phyloP scores from a whole-genome alignment of 2,113 vertebrate species.

The Elgaria multicarinata region DNA sequence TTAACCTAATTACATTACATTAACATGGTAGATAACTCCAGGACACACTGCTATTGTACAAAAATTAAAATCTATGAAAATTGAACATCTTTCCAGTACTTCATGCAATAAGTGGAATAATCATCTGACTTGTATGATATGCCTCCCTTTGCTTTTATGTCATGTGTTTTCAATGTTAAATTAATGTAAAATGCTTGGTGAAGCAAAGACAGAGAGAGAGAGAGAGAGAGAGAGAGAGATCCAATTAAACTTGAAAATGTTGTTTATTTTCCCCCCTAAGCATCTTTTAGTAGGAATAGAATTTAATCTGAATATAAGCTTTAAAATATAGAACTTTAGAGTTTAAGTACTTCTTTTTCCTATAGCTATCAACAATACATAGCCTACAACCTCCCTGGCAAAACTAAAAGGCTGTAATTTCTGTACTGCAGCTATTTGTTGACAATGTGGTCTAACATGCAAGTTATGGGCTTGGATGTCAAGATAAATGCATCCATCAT shows the following conservation, averaged over 20 bases:
- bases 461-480: neutral
- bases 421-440: neutral
- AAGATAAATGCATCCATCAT: neutral
- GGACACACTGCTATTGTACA: constrained; percentile 49
- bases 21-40: constrained; percentile 62
- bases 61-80: constrained; percentile 52
- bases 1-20: constrained; percentile 76
- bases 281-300: neutral
- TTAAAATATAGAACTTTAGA: neutral
- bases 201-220: constrained; percentile 7
- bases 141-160: neutral
- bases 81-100: neutral
- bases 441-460: neutral
- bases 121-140: constrained; percentile 8
- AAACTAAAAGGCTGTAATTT: neutral
- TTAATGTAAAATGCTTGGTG: constrained; percentile 27
- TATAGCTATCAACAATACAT: neutral
- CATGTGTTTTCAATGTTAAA: constrained; percentile 13
- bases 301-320: neutral
- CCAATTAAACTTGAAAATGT: constrained; percentile 28
- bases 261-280: constrained; percentile 16
- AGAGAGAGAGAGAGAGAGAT: constrained; percentile 23
- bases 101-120: constrained; percentile 29
- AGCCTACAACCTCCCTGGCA: neutral
- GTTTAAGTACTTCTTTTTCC: neutral